Percentiles rank a stretch among this genome's conserved stretches.
Evolutionary conservation across 2,888 invertebrate species (phyloP).

Genomic region (Hypercompe scribonia): DNA sequence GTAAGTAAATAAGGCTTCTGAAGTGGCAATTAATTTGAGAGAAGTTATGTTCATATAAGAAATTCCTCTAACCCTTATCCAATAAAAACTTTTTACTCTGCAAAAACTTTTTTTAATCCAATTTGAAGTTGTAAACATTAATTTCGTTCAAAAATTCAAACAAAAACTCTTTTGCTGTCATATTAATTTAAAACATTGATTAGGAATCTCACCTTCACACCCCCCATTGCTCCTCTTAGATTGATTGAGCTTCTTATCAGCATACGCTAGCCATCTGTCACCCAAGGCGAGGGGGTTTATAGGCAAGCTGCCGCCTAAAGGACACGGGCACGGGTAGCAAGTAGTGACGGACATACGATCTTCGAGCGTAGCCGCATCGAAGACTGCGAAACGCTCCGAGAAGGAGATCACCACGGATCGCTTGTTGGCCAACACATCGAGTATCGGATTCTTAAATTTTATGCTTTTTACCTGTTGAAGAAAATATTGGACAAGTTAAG

Average conservation of each 20-base stretch:
- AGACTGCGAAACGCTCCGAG: slow-evolving; percentile 95
- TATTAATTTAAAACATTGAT: not conserved
- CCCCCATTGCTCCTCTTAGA: slow-evolving; percentile 93
- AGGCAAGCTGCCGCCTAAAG: slow-evolving; percentile 79
- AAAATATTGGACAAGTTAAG: not conserved
- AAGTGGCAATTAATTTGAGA: no score
- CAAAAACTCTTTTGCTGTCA: no score
- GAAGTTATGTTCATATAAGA: no score
- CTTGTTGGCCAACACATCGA: slow-evolving; percentile 95
- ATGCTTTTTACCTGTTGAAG: slow-evolving; percentile 91
- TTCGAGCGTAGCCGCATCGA: slow-evolving; percentile 95
- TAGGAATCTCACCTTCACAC: slow-evolving; percentile 87
- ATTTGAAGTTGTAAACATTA: no score
- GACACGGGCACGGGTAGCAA: slow-evolving; percentile 95
- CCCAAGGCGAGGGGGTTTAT: slow-evolving; percentile 95
- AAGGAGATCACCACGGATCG: slow-evolving; percentile 95
- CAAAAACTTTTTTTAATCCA: no score
- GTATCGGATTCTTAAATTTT: slow-evolving; percentile 96
- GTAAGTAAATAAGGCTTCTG: no score
- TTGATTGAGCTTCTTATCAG: slow-evolving; percentile 94
- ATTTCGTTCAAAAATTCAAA: no score
- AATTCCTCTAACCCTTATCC: no score
- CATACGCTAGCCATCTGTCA: slow-evolving; percentile 93
- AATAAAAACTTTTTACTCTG: no score
- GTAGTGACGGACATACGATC: slow-evolving; percentile 95